A percentile compares a stretch with the other conserved stretches of the same genome.
These are phyloP conservation scores for Cheilosia soror DNA, from an alignment of 2,888 invertebrate genomes.

Conservation along the genomic window DNA sequence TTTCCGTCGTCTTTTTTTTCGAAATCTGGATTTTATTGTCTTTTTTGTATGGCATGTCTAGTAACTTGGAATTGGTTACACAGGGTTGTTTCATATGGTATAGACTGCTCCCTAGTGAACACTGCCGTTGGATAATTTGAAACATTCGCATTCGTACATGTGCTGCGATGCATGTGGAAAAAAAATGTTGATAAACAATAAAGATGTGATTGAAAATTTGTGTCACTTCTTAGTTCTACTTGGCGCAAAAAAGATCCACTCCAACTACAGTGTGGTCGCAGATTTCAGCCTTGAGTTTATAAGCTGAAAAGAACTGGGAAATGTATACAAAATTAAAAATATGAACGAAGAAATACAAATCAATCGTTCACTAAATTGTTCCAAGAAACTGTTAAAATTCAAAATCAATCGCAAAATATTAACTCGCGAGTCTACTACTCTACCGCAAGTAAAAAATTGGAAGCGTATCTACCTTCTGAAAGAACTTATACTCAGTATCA, in stretches of 20 bases:
- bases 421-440: no score
- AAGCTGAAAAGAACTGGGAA: no score
- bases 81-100: neutral
- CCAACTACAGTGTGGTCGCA: no score
- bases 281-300: no score
- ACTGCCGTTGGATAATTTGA: conserved; percentile 8
- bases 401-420: no score
- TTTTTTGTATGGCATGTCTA: conserved; percentile 5
- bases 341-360: no score
- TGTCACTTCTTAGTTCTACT: neutral
- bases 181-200: neutral
- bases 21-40: conserved; percentile 59
- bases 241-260: neutral
- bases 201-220: neutral
- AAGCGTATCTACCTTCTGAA: no score
- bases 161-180: conserved; percentile 7
- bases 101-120: neutral
- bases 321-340: no score
- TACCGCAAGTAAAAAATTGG: no score
- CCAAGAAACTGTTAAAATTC: no score
- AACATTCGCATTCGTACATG: conserved; percentile 8
- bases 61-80: conserved; percentile 4
- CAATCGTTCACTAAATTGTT: no score
- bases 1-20: conserved; percentile 24
- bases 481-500: no score